These are phyloP conservation scores for Collichthys lucidus DNA, from an alignment of 2,113 vertebrate species.

Conservation along the genomic window DNA sequence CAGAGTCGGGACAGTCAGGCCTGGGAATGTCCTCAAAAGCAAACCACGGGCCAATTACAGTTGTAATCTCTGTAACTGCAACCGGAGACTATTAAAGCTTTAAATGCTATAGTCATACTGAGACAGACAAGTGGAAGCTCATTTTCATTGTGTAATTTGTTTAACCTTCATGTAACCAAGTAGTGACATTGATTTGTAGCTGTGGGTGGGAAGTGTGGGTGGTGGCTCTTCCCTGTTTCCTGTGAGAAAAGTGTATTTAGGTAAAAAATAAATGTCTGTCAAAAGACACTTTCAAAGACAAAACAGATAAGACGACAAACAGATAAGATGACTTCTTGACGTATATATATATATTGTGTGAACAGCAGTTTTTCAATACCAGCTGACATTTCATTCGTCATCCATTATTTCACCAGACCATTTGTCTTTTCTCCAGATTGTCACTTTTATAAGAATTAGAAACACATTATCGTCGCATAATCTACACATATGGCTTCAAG, in stretches of 20 bases:
- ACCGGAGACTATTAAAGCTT: conserved; percentile 58
- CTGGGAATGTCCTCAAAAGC: conserved; percentile 67
- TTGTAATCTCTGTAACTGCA: conserved; percentile 58
- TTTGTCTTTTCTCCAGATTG: background rate
- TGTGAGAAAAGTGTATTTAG: background rate
- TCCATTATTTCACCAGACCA: background rate
- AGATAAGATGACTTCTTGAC: background rate
- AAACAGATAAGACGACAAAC: background rate
- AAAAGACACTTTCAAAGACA: background rate
- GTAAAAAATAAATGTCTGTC: background rate
- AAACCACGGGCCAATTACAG: conserved; percentile 59
- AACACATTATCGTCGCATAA: background rate
- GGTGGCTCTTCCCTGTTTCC: conserved; percentile 2
- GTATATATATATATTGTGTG: too few relatives aligned
- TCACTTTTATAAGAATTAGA: background rate
- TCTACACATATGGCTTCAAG: background rate
- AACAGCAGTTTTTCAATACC: background rate
- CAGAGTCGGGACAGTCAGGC: conserved; percentile 47
- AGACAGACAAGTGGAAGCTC: conserved; percentile 28
- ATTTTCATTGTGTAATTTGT: conserved; percentile 31
- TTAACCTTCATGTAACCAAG: conserved; percentile 28
- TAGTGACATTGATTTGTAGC: conserved; percentile 38
- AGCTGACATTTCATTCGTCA: too few relatives aligned
- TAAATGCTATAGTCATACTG: conserved; percentile 9
- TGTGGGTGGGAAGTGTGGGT: background rate